Conservation (phyloP, 2,113 vertebrate genomes). For the Brachirus orientalis region DNA sequence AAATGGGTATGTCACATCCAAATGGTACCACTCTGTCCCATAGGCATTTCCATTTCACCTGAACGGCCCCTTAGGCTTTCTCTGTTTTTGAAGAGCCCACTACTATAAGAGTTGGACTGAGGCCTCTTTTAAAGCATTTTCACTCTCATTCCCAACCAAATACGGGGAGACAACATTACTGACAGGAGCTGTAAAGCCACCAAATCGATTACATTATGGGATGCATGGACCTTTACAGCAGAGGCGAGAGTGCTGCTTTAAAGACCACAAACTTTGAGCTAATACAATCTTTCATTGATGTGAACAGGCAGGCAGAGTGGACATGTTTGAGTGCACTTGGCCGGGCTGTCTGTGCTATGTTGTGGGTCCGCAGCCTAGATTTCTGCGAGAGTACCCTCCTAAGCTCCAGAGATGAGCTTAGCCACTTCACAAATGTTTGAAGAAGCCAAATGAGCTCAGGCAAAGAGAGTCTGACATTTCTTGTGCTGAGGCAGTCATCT, state of each 20-base stretch:
- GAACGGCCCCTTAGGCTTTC: no score
- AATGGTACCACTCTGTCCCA: no score
- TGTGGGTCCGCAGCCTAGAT: slow-evolving; percentile 64
- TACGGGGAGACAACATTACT: slow-evolving; percentile 37
- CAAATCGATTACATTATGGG: slow-evolving; percentile 52
- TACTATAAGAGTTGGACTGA: slow-evolving; percentile 1
- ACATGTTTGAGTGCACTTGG: slow-evolving; percentile 70
- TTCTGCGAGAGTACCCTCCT: slow-evolving; percentile 69
- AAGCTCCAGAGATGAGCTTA: slow-evolving; percentile 75
- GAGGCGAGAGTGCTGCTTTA: slow-evolving; percentile 51
- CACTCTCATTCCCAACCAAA: slow-evolving; percentile 32
- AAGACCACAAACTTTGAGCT: slow-evolving; percentile 65
- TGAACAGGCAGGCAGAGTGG: slow-evolving; percentile 60
- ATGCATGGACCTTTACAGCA: slow-evolving; percentile 39
- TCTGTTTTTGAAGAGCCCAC: no score
- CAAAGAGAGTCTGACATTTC: slow-evolving; percentile 70
- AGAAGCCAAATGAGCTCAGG: slow-evolving; percentile 66
- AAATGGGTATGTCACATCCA: no score
- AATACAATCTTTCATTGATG: slow-evolving; percentile 70
- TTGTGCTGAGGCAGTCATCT: slow-evolving; percentile 58
- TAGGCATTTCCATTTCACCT: no score
- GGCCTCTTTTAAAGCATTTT: slow-evolving; percentile 5
- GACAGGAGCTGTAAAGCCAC: slow-evolving; percentile 31
- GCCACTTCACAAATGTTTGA: slow-evolving; percentile 78
- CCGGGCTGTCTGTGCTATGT: slow-evolving; percentile 62